phyloP scores from a whole-genome alignment of 2,113 vertebrate genomes.

The Geothlypis trichas region DNA sequence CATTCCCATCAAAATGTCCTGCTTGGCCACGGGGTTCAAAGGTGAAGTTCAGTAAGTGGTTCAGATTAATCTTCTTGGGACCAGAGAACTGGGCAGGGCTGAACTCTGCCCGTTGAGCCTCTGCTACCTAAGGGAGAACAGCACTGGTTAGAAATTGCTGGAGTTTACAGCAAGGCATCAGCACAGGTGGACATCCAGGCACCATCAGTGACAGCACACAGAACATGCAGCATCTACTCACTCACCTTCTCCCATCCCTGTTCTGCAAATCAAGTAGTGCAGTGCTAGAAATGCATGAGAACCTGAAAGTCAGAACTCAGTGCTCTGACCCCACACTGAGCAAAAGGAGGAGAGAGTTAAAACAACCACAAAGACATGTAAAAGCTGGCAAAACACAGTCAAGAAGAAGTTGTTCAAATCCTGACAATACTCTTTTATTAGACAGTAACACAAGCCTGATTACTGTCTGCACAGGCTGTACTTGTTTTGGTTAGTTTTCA shows the following conservation, averaged over 20 bases:
- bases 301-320: conserved; percentile 11
- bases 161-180: not conserved
- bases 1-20: conserved; percentile 82
- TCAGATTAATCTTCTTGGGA: conserved; percentile 97
- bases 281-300: not conserved
- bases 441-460: not conserved
- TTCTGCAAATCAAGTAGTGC: conserved; percentile 1
- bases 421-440: not conserved
- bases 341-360: not conserved
- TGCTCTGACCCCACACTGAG: not conserved
- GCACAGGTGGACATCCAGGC: not conserved
- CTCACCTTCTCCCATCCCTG: conserved; percentile 18
- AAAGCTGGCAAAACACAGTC: not conserved
- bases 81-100: conserved; percentile 98
- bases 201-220: not conserved
- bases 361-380: not conserved
- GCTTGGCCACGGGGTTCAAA: conserved; percentile 94
- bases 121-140: conserved; percentile 87
- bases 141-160: conserved; percentile 11
- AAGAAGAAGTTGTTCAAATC: not conserved
- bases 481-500: not conserved
- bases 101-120: conserved; percentile 95
- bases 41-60: conserved; percentile 98
- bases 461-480: not conserved
- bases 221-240: not conserved